These are phyloP conservation scores for Drosophila asahinai DNA, from an alignment of 1,140 invertebrate genomes.

Conservation along the genomic window DNA sequence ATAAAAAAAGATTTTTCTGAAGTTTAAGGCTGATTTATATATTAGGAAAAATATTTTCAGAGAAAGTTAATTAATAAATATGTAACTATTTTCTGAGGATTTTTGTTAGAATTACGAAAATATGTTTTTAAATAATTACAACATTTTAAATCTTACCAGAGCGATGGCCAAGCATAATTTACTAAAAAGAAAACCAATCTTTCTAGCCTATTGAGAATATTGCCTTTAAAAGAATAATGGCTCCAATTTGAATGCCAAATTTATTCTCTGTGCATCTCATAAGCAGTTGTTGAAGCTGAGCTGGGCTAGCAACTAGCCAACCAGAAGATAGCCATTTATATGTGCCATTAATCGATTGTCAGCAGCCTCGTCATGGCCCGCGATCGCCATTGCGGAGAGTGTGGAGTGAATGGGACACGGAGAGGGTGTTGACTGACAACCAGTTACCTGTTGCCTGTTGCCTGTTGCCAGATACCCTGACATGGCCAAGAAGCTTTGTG, in stretches of 20 bases:
- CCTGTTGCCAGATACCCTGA: conserved; percentile 27
- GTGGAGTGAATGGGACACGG: conserved; percentile 10
- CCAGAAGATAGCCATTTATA: conserved; percentile 82
- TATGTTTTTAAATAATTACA: neutral
- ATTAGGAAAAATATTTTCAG: no score
- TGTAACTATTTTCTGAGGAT: neutral
- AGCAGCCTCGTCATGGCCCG: conserved; percentile 71
- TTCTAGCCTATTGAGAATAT: neutral
- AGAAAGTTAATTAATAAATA: no score
- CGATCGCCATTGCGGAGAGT: conserved; percentile 46
- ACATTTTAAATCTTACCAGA: no score
- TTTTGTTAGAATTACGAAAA: neutral
- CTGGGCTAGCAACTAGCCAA: conserved; percentile 52
- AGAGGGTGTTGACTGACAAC: conserved; percentile 56
- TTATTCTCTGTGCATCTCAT: conserved; percentile 7
- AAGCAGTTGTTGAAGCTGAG: conserved; percentile 9
- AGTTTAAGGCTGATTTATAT: neutral
- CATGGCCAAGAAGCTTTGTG: conserved; percentile 7
- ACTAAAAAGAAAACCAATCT: no score
- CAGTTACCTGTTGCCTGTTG: conserved; percentile 60
- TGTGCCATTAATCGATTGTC: conserved; percentile 83
- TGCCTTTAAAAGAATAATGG: neutral
- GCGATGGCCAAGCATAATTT: neutral
- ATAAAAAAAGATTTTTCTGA: neutral
- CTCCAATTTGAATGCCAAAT: neutral